These are phyloP conservation scores for Sander vitreus DNA, from an alignment of 2,113 vertebrate species.

Conservation along the genomic window DNA sequence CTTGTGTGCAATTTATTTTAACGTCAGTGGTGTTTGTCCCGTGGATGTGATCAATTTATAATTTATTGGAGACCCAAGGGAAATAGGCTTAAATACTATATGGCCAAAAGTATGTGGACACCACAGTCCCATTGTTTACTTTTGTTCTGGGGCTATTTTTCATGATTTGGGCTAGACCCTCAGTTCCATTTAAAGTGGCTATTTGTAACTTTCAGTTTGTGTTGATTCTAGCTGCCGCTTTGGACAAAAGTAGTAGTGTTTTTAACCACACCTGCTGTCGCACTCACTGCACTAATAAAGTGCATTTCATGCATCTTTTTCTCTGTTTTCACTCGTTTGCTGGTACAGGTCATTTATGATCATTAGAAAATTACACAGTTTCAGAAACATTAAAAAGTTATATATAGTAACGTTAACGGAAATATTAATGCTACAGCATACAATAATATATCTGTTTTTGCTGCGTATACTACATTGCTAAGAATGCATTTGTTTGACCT, in stretches of 20 bases:
- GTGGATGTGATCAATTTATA: background rate
- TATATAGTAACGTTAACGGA: background rate
- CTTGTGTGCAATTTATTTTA: background rate
- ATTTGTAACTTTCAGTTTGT: no score
- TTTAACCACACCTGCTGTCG: no score
- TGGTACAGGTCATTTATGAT: no score
- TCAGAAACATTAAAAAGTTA: no score
- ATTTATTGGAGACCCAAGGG: background rate
- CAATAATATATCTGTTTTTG: background rate
- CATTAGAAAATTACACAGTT: no score
- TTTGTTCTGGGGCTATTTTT: background rate
- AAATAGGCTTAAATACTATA: background rate
- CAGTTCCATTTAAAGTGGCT: background rate
- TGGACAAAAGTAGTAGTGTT: no score
- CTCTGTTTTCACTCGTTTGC: no score
- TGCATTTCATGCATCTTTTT: no score
- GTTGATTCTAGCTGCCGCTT: no score
- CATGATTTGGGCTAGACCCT: background rate
- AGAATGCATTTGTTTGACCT: no score
- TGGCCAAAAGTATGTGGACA: constrained; percentile 4
- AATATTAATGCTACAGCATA: background rate
- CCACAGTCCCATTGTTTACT: background rate
- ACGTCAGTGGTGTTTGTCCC: background rate
- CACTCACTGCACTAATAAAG: no score
- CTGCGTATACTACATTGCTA: no score